Evolutionary conservation across 2,113 vertebrate genomes (phyloP).

Genomic region (Sialia sialis): DNA sequence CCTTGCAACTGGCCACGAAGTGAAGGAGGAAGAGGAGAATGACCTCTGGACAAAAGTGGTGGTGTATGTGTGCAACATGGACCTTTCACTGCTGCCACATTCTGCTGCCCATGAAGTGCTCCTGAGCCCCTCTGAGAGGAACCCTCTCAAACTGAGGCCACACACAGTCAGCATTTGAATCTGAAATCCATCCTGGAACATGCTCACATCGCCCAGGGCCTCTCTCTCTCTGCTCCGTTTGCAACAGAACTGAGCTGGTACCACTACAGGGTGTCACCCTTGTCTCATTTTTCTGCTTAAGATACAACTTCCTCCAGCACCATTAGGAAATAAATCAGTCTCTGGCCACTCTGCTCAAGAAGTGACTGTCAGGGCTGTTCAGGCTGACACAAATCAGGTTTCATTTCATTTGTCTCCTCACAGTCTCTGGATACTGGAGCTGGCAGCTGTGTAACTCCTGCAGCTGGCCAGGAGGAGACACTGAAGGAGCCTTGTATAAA

Average conservation of each 20-base stretch:
- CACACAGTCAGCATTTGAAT: not conserved
- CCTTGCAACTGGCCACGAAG: not conserved
- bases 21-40: not conserved
- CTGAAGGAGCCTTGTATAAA: not conserved
- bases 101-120: not conserved
- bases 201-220: accelerated
- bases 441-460: not conserved
- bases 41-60: not conserved
- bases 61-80: accelerated
- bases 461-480: not conserved
- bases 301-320: not conserved
- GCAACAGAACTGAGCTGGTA: not conserved
- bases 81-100: not conserved
- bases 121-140: not conserved
- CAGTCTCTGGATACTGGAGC: not conserved
- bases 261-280: not conserved
- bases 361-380: not conserved
- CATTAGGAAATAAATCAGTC: not conserved
- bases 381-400: not conserved
- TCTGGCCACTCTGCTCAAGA: not conserved
- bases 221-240: not conserved
- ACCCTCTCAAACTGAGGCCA: not conserved
- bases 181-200: not conserved
- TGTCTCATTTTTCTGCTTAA: not conserved
- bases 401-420: not conserved